Base-by-base conservation (phyloP, 2,888 invertebrate genomes). In the Leptopilina syphax region DNA sequence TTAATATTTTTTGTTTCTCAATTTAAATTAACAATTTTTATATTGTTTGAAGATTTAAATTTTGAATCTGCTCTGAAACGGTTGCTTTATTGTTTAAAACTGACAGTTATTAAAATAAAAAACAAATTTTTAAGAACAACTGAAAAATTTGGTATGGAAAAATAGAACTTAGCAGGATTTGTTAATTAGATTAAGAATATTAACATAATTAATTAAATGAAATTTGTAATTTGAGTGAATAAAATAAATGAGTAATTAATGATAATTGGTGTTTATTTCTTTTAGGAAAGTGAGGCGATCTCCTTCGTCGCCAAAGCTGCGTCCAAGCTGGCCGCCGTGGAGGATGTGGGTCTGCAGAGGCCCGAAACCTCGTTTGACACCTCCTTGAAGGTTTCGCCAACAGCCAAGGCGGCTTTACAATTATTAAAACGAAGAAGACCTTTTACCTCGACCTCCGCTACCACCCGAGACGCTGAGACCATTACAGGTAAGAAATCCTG, bases 301-400 rank as follows among this genome's bases (percentile, higher is more conserved):
- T 88, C 89, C 87, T 88, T 91, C 89, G 91, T 92, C 91, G 92
- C 92, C 91, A 90, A 89, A 90, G 90, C 90, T 93, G 89, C 89
- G 93, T 94, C 94, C 95, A 95, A 96, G 94, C 96, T 96, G 96
- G 96, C 96, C 95, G 94, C 95, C 95, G 94, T 95, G 93, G 95
- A 95, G 94, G 95, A 95, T 95, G 95, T 92, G 93, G 95, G 94
- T 94, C 94, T 95, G 93, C 94, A 94, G 94, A 94, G 94, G 94
- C 94, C 95, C 93, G 92, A 90, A 87, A 87, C 86, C 84, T 86
- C 89, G 85, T 85, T 90, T 83, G 85, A 88, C 85, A 84, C 90
- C 87, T 86, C 88, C 85, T 88, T 90, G 80, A 91, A 88, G 86
- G 89, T 91, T 77, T 91, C 91, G 79, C 88, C 91, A 78, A 86